Conservation (phyloP, 1,140 invertebrate genomes). For the Teleogryllus occipitalis region DNA sequence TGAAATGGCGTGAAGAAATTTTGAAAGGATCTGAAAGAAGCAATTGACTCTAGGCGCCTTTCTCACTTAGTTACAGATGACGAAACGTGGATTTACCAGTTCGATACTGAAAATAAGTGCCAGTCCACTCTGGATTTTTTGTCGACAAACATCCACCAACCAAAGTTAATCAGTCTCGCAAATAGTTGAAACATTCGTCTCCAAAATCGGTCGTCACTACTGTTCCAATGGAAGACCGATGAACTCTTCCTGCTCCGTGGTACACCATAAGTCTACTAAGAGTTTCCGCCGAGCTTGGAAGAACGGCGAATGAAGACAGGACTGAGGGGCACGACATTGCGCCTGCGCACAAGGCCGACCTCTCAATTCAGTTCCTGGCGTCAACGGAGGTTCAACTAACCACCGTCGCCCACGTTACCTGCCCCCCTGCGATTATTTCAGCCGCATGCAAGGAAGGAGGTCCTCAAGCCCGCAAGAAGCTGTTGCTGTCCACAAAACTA, state of each 20-base stretch:
- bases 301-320: conserved; percentile 8
- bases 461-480: conserved; percentile 7
- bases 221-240: conserved; percentile 6
- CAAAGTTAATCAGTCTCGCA: background rate
- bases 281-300: conserved; percentile 1
- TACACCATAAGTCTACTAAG: conserved; percentile 16
- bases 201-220: background rate
- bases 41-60: conserved; percentile 24
- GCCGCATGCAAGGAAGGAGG: conserved; percentile 7
- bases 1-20: conserved; percentile 26
- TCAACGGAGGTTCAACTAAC: conserved; percentile 11
- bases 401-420: conserved; percentile 6
- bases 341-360: background rate
- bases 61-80: conserved; percentile 26
- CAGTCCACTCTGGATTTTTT: conserved; percentile 19
- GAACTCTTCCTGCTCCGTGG: conserved; percentile 12
- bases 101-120: conserved; percentile 29
- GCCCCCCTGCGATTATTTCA: conserved; percentile 9
- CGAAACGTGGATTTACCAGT: conserved; percentile 28
- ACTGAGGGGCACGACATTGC: background rate
- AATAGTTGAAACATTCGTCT: background rate
- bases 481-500: background rate
- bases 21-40: conserved; percentile 24
- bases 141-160: background rate
- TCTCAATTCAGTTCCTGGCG: conserved; percentile 14